Percentiles rank a stretch among this genome's conserved stretches.
Conservation (phyloP, 2,113 vertebrate genomes). For the Hydropotes inermis region DNA sequence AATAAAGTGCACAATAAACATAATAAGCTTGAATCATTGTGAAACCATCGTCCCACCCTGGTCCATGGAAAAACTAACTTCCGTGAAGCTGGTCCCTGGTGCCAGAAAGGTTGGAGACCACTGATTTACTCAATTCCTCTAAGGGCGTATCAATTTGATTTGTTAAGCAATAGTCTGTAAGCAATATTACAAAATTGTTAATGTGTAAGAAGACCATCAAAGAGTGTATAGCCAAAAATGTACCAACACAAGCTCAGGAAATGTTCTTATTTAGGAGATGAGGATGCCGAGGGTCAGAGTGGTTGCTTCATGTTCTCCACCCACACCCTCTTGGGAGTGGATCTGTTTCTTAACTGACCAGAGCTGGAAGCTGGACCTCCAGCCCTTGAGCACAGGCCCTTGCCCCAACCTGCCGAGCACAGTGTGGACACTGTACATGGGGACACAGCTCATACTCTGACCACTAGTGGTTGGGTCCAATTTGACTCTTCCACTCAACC, state of each 20-base stretch:
- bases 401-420: not conserved
- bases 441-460: not conserved
- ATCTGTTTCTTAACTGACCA: not conserved
- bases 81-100: not conserved
- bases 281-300: not conserved
- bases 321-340: not conserved
- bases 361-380: not conserved
- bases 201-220: not conserved
- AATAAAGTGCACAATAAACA: not conserved
- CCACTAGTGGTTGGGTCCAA: no score
- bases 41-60: not conserved
- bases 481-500: not conserved
- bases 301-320: not conserved
- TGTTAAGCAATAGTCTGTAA: not conserved
- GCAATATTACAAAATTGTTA: not conserved
- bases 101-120: not conserved
- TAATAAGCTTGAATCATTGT: not conserved
- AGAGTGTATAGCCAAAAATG: not conserved
- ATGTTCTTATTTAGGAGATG: not conserved
- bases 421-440: rapidly evolving
- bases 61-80: not conserved
- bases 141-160: not conserved
- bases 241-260: not conserved
- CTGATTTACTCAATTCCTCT: not conserved
- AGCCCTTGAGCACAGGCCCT: not conserved